Conservation (phyloP, 2,797 vertebrate genomes). For the Rousettus madagascariensis region DNA sequence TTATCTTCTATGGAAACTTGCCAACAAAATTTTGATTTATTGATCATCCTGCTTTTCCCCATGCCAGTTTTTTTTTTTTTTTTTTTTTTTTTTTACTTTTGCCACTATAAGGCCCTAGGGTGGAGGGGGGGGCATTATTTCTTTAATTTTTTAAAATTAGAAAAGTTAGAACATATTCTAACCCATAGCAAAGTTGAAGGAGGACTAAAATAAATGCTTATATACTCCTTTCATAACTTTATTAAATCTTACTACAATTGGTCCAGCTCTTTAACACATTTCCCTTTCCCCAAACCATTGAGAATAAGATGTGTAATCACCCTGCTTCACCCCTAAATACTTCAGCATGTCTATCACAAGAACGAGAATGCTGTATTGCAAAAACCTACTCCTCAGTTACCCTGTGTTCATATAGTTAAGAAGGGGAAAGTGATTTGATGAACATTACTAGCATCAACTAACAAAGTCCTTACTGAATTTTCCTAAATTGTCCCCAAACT, state of each 20-base stretch:
- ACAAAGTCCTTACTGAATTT: background rate
- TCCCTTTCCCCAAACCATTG: background rate
- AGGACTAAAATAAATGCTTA: background rate
- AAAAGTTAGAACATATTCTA: background rate
- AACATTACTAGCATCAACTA: background rate
- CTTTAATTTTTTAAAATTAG: background rate
- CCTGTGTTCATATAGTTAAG: background rate
- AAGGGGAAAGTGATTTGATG: background rate
- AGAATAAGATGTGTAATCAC: background rate
- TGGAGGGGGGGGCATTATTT: background rate
- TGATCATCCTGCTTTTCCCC: background rate
- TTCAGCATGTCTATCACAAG: background rate
- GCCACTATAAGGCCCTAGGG: background rate
- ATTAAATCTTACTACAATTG: background rate
- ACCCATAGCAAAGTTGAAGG: background rate
- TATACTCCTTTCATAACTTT: background rate
- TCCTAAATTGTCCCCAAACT: background rate
- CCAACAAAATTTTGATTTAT: background rate
- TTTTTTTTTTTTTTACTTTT: background rate
- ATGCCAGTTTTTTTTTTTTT: background rate
- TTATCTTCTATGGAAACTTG: background rate
- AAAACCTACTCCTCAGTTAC: background rate
- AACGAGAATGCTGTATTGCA: background rate
- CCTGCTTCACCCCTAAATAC: background rate
- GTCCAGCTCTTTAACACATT: background rate